These are phyloP conservation scores for Xestia xanthographa DNA, from an alignment of 2,888 invertebrate genomes.

Conservation along the genomic window DNA sequence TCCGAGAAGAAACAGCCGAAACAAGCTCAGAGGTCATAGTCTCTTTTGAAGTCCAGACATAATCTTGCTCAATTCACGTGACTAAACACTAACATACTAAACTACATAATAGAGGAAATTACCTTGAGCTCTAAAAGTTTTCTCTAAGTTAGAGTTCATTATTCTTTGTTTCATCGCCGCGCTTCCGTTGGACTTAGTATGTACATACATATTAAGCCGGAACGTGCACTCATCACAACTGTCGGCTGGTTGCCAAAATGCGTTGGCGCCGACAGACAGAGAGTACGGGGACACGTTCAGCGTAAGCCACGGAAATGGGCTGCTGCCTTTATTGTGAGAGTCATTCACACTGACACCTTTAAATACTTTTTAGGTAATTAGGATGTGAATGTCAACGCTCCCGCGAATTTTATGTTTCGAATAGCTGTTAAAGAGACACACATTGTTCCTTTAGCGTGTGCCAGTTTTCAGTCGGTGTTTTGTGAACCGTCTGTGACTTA, in stretches of 20 bases:
- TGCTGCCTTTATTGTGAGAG: constrained; percentile 66
- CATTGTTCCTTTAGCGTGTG: constrained; percentile 34
- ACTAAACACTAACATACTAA: no score
- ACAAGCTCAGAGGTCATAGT: no score
- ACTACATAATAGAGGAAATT: constrained; percentile 21
- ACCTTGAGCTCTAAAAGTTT: constrained; percentile 39
- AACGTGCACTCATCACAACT: constrained; percentile 76
- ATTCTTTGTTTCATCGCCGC: constrained; percentile 57
- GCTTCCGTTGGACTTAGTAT: constrained; percentile 66
- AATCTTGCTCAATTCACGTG: no score
- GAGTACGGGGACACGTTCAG: constrained; percentile 57
- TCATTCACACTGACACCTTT: constrained; percentile 71
- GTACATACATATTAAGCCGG: constrained; percentile 66
- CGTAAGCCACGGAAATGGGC: constrained; percentile 64
- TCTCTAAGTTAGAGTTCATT: constrained; percentile 41
- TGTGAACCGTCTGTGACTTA: constrained; percentile 13
- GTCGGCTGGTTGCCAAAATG: constrained; percentile 75
- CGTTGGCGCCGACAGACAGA: constrained; percentile 69
- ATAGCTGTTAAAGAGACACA: constrained; percentile 22
- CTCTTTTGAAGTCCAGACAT: no score
- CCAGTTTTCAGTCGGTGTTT: constrained; percentile 23
- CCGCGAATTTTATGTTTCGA: constrained; percentile 33
- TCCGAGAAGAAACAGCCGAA: no score
- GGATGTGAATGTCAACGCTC: constrained; percentile 63
- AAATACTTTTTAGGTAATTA: constrained; percentile 72